Base-by-base conservation (phyloP, 2,888 invertebrate species). In the Craniophora ligustri region DNA sequence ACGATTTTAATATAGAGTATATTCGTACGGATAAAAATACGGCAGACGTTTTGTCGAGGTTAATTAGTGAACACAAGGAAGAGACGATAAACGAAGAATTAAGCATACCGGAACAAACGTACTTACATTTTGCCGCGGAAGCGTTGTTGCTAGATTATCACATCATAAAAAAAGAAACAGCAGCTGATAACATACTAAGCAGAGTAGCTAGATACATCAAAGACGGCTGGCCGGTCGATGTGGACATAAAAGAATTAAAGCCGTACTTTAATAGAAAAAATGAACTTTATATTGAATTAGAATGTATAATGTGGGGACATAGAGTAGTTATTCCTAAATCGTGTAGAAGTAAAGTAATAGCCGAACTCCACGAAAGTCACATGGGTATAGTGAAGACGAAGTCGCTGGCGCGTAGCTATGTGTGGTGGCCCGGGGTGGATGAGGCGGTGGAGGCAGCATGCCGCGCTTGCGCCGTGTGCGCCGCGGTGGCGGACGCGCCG, bases 271-370 rank as follows among this genome's bases (percentile, higher is more conserved):
- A 0, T 2, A 31, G 32, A 7, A 16, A 13, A 3, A 7, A 23
- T 13, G 42, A 42, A 31, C 5, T 41, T 2, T 41, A 18, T 13
- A 2, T n/a, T 3, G 41, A 41, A 6, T 15, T 5, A 6, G 44
- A 34, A 0, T 44, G 44, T 35, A 0, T 44, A 3, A 26, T 44
- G 34, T 44, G 44, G 44, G 44, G 44, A 3, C 34, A 44, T 34
- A 5, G 44, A n/a, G 23, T 44, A 1, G 34, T 44, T 2, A 44
- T 44, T 1, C 39, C 39, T 8, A 10, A 7, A 6, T 14, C 18
- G 15, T 28, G 26, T 6, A 13, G 39, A n/a, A 28, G 16, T 6
- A 7, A 4, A 7, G 15, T 39, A 8, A 10, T 39, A 10, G 26
- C 14, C 4, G 13, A 39, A 16, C 13, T 39, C 8, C 39, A 39